Conservation (phyloP, 1,140 invertebrate species). For the Dendroctonus ponderosae region DNA sequence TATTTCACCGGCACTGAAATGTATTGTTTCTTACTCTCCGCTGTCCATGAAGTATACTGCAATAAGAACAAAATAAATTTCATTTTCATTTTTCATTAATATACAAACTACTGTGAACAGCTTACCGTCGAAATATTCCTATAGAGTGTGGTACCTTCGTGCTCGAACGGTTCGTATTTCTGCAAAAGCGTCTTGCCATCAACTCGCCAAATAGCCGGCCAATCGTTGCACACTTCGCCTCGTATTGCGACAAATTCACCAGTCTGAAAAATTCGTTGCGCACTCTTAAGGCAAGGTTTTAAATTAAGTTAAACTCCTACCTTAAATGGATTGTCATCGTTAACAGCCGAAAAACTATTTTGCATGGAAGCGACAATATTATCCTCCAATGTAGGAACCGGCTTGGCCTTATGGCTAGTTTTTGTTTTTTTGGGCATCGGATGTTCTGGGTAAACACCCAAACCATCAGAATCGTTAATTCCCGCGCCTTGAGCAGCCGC, state of each 20-base stretch:
- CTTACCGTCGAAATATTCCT: slow-evolving; percentile 84
- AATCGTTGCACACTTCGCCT: slow-evolving; percentile 70
- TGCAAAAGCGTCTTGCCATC: slow-evolving; percentile 83
- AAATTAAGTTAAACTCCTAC: slow-evolving; percentile 44
- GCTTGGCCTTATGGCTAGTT: slow-evolving; percentile 37
- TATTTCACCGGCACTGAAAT: slow-evolving; percentile 74
- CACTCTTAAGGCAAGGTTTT: background rate
- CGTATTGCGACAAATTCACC: slow-evolving; percentile 83
- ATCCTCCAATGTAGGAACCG: slow-evolving; percentile 49
- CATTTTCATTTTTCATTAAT: too few relatives aligned
- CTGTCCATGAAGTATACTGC: slow-evolving; percentile 78
- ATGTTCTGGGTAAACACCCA: slow-evolving; percentile 34
- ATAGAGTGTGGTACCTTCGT: slow-evolving; percentile 78
- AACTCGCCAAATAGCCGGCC: slow-evolving; percentile 82
- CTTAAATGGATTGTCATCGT: slow-evolving; percentile 57
- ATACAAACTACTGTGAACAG: slow-evolving; percentile 14
- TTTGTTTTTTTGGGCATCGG: slow-evolving; percentile 33
- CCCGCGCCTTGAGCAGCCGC: slow-evolving; percentile 56
- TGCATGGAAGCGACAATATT: slow-evolving; percentile 55
- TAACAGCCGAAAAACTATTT: slow-evolving; percentile 49
- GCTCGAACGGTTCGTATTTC: slow-evolving; percentile 80
- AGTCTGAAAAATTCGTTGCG: slow-evolving; percentile 55
- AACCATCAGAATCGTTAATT: slow-evolving; percentile 47
- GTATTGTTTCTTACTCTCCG: slow-evolving; percentile 75
- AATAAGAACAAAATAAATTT: slow-evolving; percentile 45